Evolutionary conservation across 1,140 invertebrate species (phyloP).

Genomic region (Drosophila subobscura): DNA sequence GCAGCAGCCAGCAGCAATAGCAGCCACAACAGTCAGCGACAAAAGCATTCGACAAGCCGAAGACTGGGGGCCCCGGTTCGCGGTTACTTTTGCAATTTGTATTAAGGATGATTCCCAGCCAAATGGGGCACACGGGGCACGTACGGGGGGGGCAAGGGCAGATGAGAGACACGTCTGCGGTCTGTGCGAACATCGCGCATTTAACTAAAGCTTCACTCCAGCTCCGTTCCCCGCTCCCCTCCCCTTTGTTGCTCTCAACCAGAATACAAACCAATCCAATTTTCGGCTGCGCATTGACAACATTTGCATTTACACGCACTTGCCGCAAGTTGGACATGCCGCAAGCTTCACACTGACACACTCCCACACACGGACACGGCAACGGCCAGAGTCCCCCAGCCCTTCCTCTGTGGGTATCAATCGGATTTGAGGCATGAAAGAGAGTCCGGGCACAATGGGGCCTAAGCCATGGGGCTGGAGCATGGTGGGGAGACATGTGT

Average conservation of each 20-base stretch:
- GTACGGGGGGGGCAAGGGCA: constrained; percentile 1
- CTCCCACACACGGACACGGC: constrained; percentile 10
- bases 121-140: constrained; percentile 30
- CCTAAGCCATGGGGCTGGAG: background rate
- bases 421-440: constrained; percentile 37
- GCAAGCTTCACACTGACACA: constrained; percentile 32
- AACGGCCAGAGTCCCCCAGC: constrained; percentile 2
- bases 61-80: constrained; percentile 54
- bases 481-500: background rate
- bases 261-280: constrained; percentile 60
- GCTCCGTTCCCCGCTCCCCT: background rate
- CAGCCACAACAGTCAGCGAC: constrained; percentile 33
- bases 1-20: constrained; percentile 25
- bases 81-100: constrained; percentile 78
- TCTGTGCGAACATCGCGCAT: constrained; percentile 56
- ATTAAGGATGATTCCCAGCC: constrained; percentile 74
- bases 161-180: constrained; percentile 57
- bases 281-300: constrained; percentile 75
- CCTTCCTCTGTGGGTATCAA: constrained; percentile 30
- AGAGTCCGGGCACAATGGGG: constrained; percentile 26
- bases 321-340: constrained; percentile 71
- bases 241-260: background rate
- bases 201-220: constrained; percentile 56
- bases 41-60: constrained; percentile 50
- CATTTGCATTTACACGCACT: constrained; percentile 80